phyloP scores from a whole-genome alignment of 1,140 invertebrate genomes.

The Halyomorpha halys region DNA sequence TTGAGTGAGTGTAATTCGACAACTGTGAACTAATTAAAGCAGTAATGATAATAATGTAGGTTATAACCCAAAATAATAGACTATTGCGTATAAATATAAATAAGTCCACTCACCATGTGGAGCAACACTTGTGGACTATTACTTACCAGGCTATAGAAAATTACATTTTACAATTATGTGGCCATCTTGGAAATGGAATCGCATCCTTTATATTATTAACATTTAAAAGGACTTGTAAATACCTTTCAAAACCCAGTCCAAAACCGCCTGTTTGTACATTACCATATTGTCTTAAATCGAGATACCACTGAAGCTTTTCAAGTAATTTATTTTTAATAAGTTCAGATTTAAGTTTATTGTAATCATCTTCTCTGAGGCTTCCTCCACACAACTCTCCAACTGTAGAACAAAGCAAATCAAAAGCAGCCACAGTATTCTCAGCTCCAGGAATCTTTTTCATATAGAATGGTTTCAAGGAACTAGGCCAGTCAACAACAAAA shows the following conservation, averaged over 20 bases:
- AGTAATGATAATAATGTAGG: no score
- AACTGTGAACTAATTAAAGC: no score
- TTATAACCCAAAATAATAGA: no score
- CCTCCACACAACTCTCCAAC: conserved; percentile 92
- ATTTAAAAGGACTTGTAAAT: conserved; percentile 68
- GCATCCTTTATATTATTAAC: conserved; percentile 85
- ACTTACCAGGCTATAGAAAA: background rate
- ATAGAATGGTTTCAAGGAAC: conserved; percentile 84
- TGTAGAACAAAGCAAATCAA: conserved; percentile 77
- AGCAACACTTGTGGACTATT: no score
- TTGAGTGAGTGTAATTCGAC: no score
- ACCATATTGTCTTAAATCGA: conserved; percentile 81
- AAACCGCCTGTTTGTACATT: conserved; percentile 83
- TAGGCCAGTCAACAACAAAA: conserved; percentile 85
- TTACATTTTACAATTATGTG: conserved; percentile 75
- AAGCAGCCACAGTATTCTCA: conserved; percentile 50
- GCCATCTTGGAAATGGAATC: conserved; percentile 88
- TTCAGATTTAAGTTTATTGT: conserved; percentile 46
- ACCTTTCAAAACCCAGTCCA: conserved; percentile 90
- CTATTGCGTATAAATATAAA: no score
- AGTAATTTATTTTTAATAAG: conserved; percentile 33
- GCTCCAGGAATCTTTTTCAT: conserved; percentile 61
- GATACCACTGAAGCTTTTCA: conserved; percentile 72
- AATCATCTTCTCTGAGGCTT: conserved; percentile 78
- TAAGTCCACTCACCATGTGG: no score